Evolutionary conservation across 2,888 invertebrate species (phyloP), one percentile per base, ranked within the genome.

Genomic region (Griposia aprilina): DNA sequence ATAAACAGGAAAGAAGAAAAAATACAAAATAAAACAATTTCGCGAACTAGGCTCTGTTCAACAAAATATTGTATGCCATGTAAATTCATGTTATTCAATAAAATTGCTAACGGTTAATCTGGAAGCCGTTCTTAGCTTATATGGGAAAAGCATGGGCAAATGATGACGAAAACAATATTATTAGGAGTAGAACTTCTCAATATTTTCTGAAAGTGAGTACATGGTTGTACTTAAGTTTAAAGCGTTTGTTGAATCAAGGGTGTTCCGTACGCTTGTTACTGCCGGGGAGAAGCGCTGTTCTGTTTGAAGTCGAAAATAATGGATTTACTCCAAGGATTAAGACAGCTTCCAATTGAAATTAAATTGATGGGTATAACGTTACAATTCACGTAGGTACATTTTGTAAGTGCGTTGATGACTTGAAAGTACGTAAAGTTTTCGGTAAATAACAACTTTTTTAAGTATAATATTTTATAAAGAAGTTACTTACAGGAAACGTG

Each of bases 181-280:
- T 63, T n/a, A 4, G 8, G 5, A 63, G 45, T 80, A 36, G 26
- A n/a, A 66, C 74, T 84, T 80, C 74, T 84, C 7, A 23, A 30
- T 23, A 30, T 20, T 41, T 36, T 59, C 48, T 6, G 17, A 67
- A 11, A 7, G n/a, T n/a, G 23, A 71, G 48, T 50, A 70, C 70
- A 48, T 48, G 48, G 17, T 41, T 36, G 57, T 71, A 71, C 81
- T 83, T 66, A 72, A 84, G 68, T 80, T 78, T 72, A 67, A 48
- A 70, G 63, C 59, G 59, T 80, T 80, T 83, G 62, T 75, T 74
- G 59, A 80, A 80, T 83, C 66, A 72, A 72, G 68, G n/a, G 76
- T 74, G 65, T 76, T 79, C 71, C 48, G 59, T 48, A 5, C 52
- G 82, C 81, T 75, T 82, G 81, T 59, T 68, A 71, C 75, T 72